phyloP scores from a whole-genome alignment of 2,113 vertebrate genomes.

The Chiloscyllium plagiosum region DNA sequence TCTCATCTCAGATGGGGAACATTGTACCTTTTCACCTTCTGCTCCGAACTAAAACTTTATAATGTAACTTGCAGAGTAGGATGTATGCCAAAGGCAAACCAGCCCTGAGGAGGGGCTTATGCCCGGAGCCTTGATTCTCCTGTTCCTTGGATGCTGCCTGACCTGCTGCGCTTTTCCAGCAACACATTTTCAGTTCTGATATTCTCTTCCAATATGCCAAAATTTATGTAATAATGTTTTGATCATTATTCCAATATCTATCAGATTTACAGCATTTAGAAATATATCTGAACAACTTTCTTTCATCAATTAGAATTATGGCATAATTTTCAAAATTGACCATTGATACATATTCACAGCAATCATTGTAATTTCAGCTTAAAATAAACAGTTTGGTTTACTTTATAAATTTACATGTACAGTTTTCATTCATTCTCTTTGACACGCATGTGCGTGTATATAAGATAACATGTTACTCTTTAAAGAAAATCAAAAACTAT shows the following conservation, averaged over 20 bases:
- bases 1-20: not conserved
- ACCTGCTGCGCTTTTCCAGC: too few relatives aligned
- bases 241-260: not conserved
- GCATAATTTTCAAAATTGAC: not conserved
- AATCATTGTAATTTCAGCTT: not conserved
- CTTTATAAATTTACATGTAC: not conserved
- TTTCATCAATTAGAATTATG: constrained; percentile 12
- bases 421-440: not conserved
- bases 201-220: too few relatives aligned
- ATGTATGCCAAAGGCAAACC: not conserved
- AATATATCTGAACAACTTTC: not conserved
- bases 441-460: not conserved
- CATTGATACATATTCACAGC: not conserved
- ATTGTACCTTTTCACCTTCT: not conserved
- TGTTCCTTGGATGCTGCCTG: too few relatives aligned
- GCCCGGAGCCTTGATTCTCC: too few relatives aligned
- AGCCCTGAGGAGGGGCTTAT: too few relatives aligned
- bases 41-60: not conserved
- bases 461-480: not conserved
- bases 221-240: not conserved
- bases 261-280: constrained; percentile 14
- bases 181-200: too few relatives aligned
- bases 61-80: not conserved
- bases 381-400: not conserved
- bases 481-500: not conserved